Base-by-base conservation (phyloP, 2,113 vertebrate species). In the Oceanodroma tethys region DNA sequence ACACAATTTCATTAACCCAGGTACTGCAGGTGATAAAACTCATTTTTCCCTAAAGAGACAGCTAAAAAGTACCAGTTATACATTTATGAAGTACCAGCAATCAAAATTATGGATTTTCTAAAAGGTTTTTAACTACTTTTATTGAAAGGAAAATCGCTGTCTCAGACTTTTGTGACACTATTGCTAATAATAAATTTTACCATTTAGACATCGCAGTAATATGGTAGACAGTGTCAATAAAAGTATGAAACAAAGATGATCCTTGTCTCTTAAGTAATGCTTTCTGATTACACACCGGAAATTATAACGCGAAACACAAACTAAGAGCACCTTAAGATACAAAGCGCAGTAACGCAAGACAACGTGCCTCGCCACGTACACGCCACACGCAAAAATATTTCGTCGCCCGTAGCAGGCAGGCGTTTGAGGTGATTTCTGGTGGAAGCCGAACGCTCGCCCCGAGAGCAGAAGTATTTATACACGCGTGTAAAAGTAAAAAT, bases 41-140 rank as follows among this genome's bases (percentile, higher is more conserved):
- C 98, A 98, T 98, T 98, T 98, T 98, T 98, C 98, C 98, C 98
- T 98, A 98, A 98, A 98, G 98, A 98, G 98, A 98, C 98, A 98
- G 98, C 98, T 98, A 98, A 98, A 98, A 98, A 98, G 98, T 98
- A 98, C 98, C 98, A 98, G 98, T 98, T 98, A 98, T 98, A 98
- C 98, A 98, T 98, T 98, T 98, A 98, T 98, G 98, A 98, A 98
- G 98, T 98, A 98, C 98, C 98, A 98, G 98, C 98, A 98, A 98
- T 98, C 98, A 98, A 98, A 98, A 98, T 98, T 98, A 98, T 98
- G 98, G 98, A 98, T 98, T 98, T 98, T 98, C 98, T 98, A 98
- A 98, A 98, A 98, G 98, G 98, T 98, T 98, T 98, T 98, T 98
- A 98, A 98, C 98, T 98, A 98, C 98, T 98, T 98, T 98, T 98